A percentile compares a stretch with the other conserved stretches of the same genome.
These are phyloP conservation scores for Danio albolineatus DNA, from an alignment of 2,797 vertebrate species.

Conservation along the genomic window DNA sequence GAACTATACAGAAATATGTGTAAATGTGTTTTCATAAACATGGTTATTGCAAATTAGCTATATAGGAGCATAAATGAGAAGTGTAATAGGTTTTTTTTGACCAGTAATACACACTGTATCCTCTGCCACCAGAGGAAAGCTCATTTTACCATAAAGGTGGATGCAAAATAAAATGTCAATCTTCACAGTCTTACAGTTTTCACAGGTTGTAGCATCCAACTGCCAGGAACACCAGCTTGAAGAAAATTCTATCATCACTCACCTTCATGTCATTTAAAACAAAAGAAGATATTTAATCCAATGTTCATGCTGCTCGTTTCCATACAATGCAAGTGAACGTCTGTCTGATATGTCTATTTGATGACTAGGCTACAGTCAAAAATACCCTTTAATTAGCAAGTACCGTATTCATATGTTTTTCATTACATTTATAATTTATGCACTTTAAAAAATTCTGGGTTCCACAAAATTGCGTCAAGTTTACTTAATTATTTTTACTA, in stretches of 20 bases:
- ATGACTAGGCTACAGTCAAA: too few relatives aligned
- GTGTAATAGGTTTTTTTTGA: conserved; percentile 7
- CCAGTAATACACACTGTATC: conserved; percentile 5
- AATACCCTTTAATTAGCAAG: too few relatives aligned
- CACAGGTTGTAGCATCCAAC: conserved; percentile 22
- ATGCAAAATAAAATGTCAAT: conserved; percentile 36
- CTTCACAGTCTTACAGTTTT: conserved; percentile 44
- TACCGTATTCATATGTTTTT: too few relatives aligned
- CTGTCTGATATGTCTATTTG: too few relatives aligned
- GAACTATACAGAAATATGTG: conserved; percentile 59
- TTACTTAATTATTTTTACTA: too few relatives aligned
- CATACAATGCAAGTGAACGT: neutral
- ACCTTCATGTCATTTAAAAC: neutral
- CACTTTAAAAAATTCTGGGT: too few relatives aligned
- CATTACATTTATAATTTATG: too few relatives aligned
- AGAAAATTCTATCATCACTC: conserved; percentile 16
- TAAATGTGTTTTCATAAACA: conserved; percentile 50
- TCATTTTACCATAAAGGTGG: conserved; percentile 24
- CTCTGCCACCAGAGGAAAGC: conserved; percentile 25
- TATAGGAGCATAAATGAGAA: conserved; percentile 42
- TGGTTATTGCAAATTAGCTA: conserved; percentile 53
- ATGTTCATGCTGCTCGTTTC: neutral
- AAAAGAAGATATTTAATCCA: neutral
- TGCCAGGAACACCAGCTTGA: conserved; percentile 12
- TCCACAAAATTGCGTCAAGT: too few relatives aligned